Conservation (phyloP, 1,140 invertebrate genomes). For the Conopomorpha cramerella region DNA sequence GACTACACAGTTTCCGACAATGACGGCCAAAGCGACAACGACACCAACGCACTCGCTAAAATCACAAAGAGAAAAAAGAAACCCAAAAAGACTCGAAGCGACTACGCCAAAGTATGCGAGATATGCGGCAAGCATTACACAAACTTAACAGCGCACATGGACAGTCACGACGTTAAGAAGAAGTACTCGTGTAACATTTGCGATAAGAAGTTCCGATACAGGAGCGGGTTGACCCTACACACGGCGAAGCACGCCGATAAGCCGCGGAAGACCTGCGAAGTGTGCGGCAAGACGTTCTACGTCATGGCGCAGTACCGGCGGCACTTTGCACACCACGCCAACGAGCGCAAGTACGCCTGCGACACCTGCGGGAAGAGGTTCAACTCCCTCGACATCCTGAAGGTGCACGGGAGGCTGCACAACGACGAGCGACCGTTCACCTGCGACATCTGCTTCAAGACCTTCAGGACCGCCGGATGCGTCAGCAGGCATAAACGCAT, state of each 20-base stretch:
- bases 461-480: constrained; percentile 48
- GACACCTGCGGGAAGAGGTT: constrained; percentile 61
- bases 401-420: constrained; percentile 76
- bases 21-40: constrained; percentile 6
- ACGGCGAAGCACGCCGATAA: constrained; percentile 45
- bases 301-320: constrained; percentile 40
- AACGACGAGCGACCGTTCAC: constrained; percentile 68
- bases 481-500: constrained; percentile 48
- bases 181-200: constrained; percentile 62
- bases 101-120: constrained; percentile 54
- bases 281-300: constrained; percentile 52
- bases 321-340: constrained; percentile 50
- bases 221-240: constrained; percentile 53
- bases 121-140: constrained; percentile 48
- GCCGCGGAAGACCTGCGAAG: constrained; percentile 49
- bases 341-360: constrained; percentile 53
- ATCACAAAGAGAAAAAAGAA: background rate
- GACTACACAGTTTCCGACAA: no score
- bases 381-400: constrained; percentile 61
- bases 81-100: constrained; percentile 13
- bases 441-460: constrained; percentile 62
- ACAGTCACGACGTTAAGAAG: constrained; percentile 59
- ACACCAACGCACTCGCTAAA: constrained; percentile 12
- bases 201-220: constrained; percentile 59
- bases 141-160: constrained; percentile 56